Evolutionary conservation across 2,113 vertebrate species (phyloP).

Genomic region (Alaudala cheleensis): DNA sequence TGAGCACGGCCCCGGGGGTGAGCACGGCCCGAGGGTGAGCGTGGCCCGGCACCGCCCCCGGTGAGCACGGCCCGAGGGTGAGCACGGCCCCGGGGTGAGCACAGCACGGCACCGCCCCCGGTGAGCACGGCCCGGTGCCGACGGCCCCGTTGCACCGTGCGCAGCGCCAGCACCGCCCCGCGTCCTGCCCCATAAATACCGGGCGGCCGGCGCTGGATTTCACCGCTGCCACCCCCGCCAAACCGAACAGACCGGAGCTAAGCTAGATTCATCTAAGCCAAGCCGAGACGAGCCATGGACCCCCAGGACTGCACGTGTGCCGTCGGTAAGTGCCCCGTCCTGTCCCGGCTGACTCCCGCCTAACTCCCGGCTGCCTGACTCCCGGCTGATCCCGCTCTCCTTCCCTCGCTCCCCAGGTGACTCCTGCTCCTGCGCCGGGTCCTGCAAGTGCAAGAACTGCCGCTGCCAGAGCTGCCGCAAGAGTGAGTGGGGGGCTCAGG

Average conservation of each 20-base stretch:
- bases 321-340: background rate
- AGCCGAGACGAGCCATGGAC: background rate
- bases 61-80: background rate
- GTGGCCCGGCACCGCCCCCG: background rate
- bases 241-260: rapidly evolving
- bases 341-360: background rate
- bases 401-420: slow-evolving; percentile 67
- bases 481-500: slow-evolving; percentile 50
- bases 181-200: background rate
- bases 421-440: slow-evolving; percentile 78
- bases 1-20: background rate
- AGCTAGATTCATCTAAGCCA: rapidly evolving
- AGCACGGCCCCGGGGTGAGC: background rate
- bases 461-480: slow-evolving; percentile 79
- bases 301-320: slow-evolving; percentile 59
- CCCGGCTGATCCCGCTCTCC: background rate
- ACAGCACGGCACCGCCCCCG: background rate
- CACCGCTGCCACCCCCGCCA: rapidly evolving
- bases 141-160: background rate
- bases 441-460: slow-evolving; percentile 84
- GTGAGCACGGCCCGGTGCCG: background rate
- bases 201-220: rapidly evolving
- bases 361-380: background rate
- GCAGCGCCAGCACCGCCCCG: slow-evolving; percentile 31
- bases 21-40: background rate